Percentiles rank a stretch among this genome's conserved stretches.
These are phyloP conservation scores for Sylvia atricapilla DNA, from an alignment of 2,113 vertebrate genomes.

Conservation along the genomic window DNA sequence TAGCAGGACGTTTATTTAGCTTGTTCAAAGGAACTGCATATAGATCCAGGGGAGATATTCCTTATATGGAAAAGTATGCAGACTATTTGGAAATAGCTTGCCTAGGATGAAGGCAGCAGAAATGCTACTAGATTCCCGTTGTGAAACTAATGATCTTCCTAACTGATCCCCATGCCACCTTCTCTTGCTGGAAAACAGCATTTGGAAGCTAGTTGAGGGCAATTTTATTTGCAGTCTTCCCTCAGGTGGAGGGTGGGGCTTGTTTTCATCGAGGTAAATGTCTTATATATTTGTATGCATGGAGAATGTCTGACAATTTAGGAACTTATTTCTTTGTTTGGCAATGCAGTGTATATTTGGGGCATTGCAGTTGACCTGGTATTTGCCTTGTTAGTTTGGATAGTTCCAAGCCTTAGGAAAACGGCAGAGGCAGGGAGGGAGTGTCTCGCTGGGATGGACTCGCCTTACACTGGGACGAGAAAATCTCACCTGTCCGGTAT, in stretches of 20 bases:
- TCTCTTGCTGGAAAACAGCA: not conserved
- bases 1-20: constrained; percentile 67
- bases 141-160: not conserved
- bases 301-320: not conserved
- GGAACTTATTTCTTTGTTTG: not conserved
- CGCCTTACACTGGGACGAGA: not conserved
- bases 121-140: constrained; percentile 29
- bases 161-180: not conserved
- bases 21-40: constrained; percentile 72
- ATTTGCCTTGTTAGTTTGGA: not conserved
- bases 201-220: not conserved
- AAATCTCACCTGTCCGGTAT: not conserved
- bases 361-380: not conserved
- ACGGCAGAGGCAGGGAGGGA: not conserved
- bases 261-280: not conserved
- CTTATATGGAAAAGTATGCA: constrained; percentile 87
- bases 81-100: constrained; percentile 77
- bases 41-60: constrained; percentile 78
- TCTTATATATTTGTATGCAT: not conserved
- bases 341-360: not conserved
- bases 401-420: not conserved
- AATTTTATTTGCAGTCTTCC: not conserved
- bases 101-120: constrained; percentile 53
- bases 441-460: not conserved
- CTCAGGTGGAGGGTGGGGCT: not conserved